These are phyloP conservation scores for Chauna torquata DNA, from an alignment of 2,113 vertebrate species.

Conservation along the genomic window DNA sequence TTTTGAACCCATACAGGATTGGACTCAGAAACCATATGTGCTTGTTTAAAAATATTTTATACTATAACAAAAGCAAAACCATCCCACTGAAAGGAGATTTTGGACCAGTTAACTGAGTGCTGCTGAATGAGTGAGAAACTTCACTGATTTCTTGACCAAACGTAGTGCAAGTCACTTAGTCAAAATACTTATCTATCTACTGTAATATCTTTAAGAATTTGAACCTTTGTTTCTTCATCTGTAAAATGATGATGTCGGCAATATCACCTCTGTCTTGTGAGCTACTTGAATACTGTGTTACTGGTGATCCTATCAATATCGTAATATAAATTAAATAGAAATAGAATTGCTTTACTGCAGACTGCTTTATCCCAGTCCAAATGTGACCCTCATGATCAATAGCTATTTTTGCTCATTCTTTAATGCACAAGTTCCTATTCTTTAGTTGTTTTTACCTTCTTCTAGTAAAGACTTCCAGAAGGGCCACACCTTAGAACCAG, in stretches of 20 bases:
- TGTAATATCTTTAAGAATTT: background rate
- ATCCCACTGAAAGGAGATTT: background rate
- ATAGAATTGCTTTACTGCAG: background rate
- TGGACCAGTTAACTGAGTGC: background rate
- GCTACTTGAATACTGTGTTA: background rate
- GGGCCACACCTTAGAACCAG: background rate
- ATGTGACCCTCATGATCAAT: background rate
- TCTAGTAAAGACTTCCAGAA: background rate
- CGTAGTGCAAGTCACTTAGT: background rate
- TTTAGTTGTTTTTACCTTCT: background rate
- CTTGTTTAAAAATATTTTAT: background rate
- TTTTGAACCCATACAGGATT: background rate
- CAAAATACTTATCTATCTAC: background rate
- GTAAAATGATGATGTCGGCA: background rate
- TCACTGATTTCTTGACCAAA: background rate
- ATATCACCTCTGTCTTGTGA: background rate
- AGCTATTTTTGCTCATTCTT: background rate
- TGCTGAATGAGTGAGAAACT: slow-evolving; percentile 2
- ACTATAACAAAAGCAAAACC: background rate
- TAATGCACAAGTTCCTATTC: background rate
- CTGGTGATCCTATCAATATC: background rate
- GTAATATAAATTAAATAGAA: background rate
- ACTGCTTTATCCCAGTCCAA: background rate
- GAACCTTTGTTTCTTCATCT: background rate
- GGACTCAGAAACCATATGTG: background rate